Percentiles rank a stretch among this genome's conserved stretches.
Evolutionary conservation across 2,113 vertebrate genomes (phyloP).

Genomic region (Oncorhynchus clarkii): DNA sequence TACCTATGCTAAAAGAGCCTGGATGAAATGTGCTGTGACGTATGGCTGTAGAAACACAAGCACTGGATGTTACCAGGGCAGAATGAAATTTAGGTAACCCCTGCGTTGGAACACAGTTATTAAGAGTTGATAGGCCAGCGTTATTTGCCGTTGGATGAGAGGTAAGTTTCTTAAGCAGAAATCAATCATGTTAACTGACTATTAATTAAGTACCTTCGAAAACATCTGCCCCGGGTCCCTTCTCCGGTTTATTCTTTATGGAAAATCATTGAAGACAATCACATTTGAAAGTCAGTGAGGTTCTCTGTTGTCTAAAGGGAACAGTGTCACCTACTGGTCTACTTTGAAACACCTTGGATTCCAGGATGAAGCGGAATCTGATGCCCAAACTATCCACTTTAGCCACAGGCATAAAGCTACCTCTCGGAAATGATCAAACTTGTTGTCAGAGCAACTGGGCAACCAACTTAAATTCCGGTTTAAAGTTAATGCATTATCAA

Average conservation of each 20-base stretch:
- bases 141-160: slow-evolving; percentile 44
- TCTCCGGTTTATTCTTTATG: neutral
- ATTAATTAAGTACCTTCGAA: slow-evolving; percentile 39
- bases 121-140: neutral
- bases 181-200: slow-evolving; percentile 51
- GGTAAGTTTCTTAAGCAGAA: slow-evolving; percentile 34
- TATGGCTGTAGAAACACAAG: slow-evolving; percentile 17
- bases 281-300: slow-evolving; percentile 49
- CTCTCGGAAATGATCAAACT: slow-evolving; percentile 12
- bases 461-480: no score
- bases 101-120: neutral
- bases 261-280: slow-evolving; percentile 7
- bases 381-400: neutral
- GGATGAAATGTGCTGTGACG: slow-evolving; percentile 31
- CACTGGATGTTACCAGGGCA: slow-evolving; percentile 35
- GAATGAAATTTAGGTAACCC: slow-evolving; percentile 34
- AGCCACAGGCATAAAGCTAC: slow-evolving; percentile 4
- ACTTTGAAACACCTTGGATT: slow-evolving; percentile 13
- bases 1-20: neutral
- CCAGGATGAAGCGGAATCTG: neutral
- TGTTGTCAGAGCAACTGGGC: neutral
- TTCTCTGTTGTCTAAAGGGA: slow-evolving; percentile 38
- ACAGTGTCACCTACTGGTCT: slow-evolving; percentile 56
- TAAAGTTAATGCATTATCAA: no score
- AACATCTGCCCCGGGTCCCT: slow-evolving; percentile 2